phyloP scores from a whole-genome alignment of 2,113 vertebrate species.

The Sturnus vulgaris region DNA sequence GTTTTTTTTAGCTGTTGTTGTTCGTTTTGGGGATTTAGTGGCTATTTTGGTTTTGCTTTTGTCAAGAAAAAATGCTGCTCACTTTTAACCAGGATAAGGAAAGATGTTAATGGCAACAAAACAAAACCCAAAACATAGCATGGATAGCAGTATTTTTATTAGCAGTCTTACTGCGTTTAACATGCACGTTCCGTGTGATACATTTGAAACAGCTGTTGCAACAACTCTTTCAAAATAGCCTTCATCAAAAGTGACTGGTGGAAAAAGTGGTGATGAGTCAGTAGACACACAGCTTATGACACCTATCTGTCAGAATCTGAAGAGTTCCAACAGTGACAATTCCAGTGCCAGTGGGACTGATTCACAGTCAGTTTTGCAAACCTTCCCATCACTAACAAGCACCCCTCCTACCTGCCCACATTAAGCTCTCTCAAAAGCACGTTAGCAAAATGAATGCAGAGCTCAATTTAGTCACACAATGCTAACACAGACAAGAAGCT shows the following conservation, averaged over 20 bases:
- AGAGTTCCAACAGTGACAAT: background rate
- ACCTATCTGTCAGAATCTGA: constrained; percentile 11
- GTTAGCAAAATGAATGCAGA: background rate
- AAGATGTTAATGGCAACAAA: background rate
- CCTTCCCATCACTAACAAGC: background rate
- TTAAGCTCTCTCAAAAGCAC: background rate
- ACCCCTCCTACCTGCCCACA: background rate
- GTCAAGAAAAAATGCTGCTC: background rate
- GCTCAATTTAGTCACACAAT: background rate
- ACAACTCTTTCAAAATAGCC: background rate
- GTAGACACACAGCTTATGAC: constrained; percentile 6
- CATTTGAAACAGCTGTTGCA: background rate
- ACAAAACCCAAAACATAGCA: background rate
- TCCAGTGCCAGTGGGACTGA: background rate
- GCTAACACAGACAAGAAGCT: background rate
- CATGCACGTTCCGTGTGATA: background rate
- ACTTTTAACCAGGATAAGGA: background rate
- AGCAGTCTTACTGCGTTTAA: background rate
- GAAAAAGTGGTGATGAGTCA: constrained; percentile 12
- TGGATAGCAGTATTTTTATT: background rate
- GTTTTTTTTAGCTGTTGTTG: background rate
- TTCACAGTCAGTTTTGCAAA: background rate
- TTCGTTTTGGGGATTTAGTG: rapidly evolving
- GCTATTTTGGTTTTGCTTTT: background rate
- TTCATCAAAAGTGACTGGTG: background rate